Conservation (phyloP, 2,797 vertebrate species). For the Poecilia picta region DNA sequence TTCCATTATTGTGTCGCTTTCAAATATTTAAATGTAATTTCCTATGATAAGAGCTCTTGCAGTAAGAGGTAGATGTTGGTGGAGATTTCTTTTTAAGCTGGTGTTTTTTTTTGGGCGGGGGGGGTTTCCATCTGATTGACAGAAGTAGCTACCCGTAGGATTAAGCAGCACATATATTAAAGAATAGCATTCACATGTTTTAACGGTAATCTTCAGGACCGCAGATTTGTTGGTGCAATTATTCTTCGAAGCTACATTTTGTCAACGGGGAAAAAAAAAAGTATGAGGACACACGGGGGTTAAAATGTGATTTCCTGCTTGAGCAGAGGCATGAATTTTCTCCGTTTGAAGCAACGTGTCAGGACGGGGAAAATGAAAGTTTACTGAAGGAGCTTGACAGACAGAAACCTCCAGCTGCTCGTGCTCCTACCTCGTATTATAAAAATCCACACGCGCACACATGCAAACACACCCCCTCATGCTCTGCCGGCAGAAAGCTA, state of each 20-base stretch:
- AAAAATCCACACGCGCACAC: slow-evolving; percentile 45
- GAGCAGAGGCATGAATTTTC: slow-evolving; percentile 10
- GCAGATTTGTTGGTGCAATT: slow-evolving; percentile 42
- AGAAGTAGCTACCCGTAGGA: slow-evolving; percentile 27
- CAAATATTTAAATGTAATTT: slow-evolving; percentile 59
- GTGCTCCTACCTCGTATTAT: slow-evolving; percentile 25
- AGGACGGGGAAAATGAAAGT: slow-evolving; percentile 30
- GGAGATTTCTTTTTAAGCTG: slow-evolving; percentile 43
- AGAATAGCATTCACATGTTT: slow-evolving; percentile 33
- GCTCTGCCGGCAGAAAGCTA: slow-evolving; percentile 32
- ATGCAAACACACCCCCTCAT: slow-evolving; percentile 41
- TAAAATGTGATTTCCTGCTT: slow-evolving; percentile 20
- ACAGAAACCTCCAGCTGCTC: slow-evolving; percentile 37
- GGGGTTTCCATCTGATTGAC: slow-evolving; percentile 26
- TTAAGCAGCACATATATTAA: slow-evolving; percentile 23
- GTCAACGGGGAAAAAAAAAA: background rate
- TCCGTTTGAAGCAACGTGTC: slow-evolving; percentile 33
- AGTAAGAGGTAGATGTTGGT: slow-evolving; percentile 38
- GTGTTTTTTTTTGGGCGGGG: background rate
- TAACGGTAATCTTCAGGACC: slow-evolving; percentile 21
- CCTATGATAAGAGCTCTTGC: slow-evolving; percentile 44
- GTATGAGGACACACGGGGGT: background rate
- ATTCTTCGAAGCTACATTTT: slow-evolving; percentile 20
- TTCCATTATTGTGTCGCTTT: slow-evolving; percentile 29
- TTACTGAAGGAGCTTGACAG: slow-evolving; percentile 38